phyloP scores from a whole-genome alignment of 1,140 invertebrate species.

The Drosophila erecta region DNA sequence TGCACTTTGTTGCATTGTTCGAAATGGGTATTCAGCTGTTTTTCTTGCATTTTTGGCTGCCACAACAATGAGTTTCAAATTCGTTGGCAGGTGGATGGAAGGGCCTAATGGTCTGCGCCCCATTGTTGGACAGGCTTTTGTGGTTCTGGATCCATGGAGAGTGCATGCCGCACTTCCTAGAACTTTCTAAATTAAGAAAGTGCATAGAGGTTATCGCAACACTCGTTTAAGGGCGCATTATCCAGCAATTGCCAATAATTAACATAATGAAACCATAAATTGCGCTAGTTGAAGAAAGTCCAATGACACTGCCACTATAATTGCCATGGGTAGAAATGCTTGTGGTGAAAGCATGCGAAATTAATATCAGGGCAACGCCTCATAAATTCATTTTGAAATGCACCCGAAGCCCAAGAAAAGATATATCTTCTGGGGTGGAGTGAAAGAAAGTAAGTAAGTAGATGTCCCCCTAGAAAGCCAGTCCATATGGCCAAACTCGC shows the following conservation, averaged over 20 bases:
- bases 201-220: conserved; percentile 59
- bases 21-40: conserved; percentile 32
- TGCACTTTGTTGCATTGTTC: conserved; percentile 45
- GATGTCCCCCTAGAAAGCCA: conserved; percentile 34
- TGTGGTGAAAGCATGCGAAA: conserved; percentile 73
- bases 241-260: conserved; percentile 77
- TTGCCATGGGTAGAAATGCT: conserved; percentile 42
- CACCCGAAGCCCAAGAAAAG: conserved; percentile 31
- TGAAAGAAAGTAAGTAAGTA: conserved; percentile 48
- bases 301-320: conserved; percentile 62
- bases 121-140: conserved; percentile 28
- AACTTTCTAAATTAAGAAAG: conserved; percentile 49
- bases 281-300: conserved; percentile 73
- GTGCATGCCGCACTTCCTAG: not conserved
- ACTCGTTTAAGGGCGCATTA: conserved; percentile 32
- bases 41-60: conserved; percentile 19
- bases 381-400: conserved; percentile 82
- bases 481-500: conserved; percentile 59
- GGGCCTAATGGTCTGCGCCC: conserved; percentile 25
- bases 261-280: conserved; percentile 82
- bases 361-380: conserved; percentile 67
- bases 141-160: not conserved
- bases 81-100: conserved; percentile 23
- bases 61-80: conserved; percentile 45
- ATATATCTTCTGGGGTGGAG: conserved; percentile 32